These are phyloP conservation scores for Athene noctua DNA, from an alignment of 2,113 vertebrate genomes.

Conservation along the genomic window DNA sequence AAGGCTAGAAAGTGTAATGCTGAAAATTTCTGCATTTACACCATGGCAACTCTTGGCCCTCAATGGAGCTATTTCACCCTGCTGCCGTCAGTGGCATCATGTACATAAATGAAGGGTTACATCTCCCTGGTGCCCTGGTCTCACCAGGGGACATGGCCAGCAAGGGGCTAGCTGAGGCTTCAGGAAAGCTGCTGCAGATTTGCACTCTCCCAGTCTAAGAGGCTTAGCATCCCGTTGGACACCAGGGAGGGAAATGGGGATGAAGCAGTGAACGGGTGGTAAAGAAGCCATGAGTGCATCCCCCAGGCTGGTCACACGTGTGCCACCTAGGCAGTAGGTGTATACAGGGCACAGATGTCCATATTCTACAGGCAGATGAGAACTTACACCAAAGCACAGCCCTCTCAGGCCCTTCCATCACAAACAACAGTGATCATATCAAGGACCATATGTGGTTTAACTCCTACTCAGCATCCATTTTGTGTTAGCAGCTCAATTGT, in stretches of 20 bases:
- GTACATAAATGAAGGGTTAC: neutral
- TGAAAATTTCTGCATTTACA: neutral
- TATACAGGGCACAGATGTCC: neutral
- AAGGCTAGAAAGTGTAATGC: neutral
- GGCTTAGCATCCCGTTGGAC: neutral
- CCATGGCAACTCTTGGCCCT: neutral
- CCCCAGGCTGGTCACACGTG: neutral
- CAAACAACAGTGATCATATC: fast-evolving
- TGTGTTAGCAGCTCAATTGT: neutral
- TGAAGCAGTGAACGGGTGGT: neutral
- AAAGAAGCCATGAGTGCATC: fast-evolving
- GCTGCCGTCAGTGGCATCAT: neutral
- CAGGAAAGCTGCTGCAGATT: neutral
- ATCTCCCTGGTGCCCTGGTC: neutral
- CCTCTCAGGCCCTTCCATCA: neutral
- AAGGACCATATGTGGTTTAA: neutral
- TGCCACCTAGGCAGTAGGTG: neutral
- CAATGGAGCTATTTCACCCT: neutral
- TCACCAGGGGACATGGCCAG: neutral
- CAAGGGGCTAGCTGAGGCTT: neutral
- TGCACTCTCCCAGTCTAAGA: neutral
- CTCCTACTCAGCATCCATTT: neutral
- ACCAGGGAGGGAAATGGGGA: neutral
- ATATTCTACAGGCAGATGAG: neutral
- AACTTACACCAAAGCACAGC: neutral